Base-by-base conservation (phyloP, 2,888 invertebrate species). In the Thalpophila matura region DNA sequence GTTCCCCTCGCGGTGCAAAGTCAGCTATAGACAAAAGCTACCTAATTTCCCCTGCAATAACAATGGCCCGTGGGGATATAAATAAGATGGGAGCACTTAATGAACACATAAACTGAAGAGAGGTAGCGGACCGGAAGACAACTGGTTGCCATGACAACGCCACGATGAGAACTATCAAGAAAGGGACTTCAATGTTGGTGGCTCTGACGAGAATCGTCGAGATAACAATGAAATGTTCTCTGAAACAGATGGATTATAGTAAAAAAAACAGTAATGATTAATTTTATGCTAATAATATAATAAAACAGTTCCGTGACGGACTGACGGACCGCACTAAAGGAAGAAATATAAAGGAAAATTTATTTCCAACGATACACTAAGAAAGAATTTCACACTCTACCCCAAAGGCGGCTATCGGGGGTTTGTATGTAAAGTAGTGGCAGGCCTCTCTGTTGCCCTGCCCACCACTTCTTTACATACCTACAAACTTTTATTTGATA, bases 21-120 rank as follows among this genome's bases (percentile, higher is more conserved):
- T 92, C 92, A 91, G 89, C 90, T 77, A 80, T 80, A 90, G 91
- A 92, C 90, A 92, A 91, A 90, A 87, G 85, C 89, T 87, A 85
- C 86, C 89, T 91, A 90, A 91, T 90, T 85, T 86, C 87, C 88
- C 87, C 88, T 81, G 83, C 85, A 82, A 86, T 82, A 85, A 91
- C 90, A 92, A 92, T 87, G 85, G 88, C 89, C 89, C 82, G 79
- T 83, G 88, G 91, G 89, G 91, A 89, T 89, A 91, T 92, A 92
- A 93, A 91, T 91, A 93, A 89, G 85, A 86, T 84, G 88, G 86
- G 84, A 88, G 87, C 91, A 89, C 91, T 93, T 93, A 93, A 92
- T 92, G 92, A 92, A 92, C 91, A 91, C 90, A 91, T 91, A 91
- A 90, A 92, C 89, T 87, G 87, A 86, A 89, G 90, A 87, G 86